phyloP scores from a whole-genome alignment of 2,797 vertebrate genomes.

The Lerista edwardsae region DNA sequence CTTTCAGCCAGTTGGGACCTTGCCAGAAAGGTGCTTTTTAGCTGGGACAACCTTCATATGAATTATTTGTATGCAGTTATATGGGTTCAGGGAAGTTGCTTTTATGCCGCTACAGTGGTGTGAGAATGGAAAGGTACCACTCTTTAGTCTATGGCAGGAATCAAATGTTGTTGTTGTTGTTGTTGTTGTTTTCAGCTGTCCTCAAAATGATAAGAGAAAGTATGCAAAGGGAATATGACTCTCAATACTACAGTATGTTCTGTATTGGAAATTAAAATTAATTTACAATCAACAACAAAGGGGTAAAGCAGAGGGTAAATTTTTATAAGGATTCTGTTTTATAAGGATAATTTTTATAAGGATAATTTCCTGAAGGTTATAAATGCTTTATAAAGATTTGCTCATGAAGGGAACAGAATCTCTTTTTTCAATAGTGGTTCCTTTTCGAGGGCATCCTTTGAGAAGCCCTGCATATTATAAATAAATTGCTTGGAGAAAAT shows the following conservation, averaged over 20 bases:
- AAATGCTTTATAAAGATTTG: neutral
- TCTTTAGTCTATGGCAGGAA: no score
- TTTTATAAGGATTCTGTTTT: no score
- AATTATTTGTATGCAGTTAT: neutral
- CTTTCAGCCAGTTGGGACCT: no score
- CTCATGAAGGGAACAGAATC: neutral
- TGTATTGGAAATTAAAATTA: neutral
- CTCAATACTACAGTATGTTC: neutral
- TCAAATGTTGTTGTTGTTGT: no score
- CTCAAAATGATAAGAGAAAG: neutral
- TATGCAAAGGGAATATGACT: neutral
- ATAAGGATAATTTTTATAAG: no score
- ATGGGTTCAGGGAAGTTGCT: no score
- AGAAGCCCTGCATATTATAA: neutral
- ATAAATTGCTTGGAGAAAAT: neutral
- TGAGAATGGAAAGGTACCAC: neutral
- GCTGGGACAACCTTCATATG: neutral
- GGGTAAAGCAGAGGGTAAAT: neutral
- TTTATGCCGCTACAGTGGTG: neutral
- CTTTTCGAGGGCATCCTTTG: neutral
- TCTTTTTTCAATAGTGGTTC: neutral
- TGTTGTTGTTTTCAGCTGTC: neutral
- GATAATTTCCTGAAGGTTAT: neutral
- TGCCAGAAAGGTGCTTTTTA: neutral
- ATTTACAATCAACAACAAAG: neutral